Base-by-base conservation (phyloP, 2,797 vertebrate species). In the Hyperoplus immaculatus region DNA sequence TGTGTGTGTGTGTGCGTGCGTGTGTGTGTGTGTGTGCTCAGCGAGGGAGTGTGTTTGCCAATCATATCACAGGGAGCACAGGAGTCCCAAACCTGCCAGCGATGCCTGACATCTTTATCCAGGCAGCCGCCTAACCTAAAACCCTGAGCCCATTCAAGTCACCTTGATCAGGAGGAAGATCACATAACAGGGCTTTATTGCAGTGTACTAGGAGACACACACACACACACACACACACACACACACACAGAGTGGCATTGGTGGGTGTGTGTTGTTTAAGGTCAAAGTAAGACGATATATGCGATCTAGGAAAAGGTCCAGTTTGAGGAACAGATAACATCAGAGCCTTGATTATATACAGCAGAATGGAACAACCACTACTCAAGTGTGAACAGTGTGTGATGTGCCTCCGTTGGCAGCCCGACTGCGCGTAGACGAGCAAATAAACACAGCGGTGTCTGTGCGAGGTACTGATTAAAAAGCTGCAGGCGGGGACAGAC, bases 101-200 rank as follows among this genome's bases (percentile, higher is more conserved):
- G 38, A 70, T 53, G 67, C 62, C 77, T 85, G 87, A 91, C 86
- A 81, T 84, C 83, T 87, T 83, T 58, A 83, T 79, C 80, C 36
- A 1, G 72, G 80, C 86, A 79, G 72, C 49, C 51, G 21, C 72
- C 65, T 46, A 68, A 63, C 83, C 78, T 76, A 72, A 62, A 71
- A 83, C 45, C 70, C 66, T 29, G 16, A 53, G 56, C 75, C 62
- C 71, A 46, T 76, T 82, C 76, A 42, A 87, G 76, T 74, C 80
- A 79, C 81, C 84, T 81, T 81, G 29, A 84, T 87, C 79, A 69
- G 59, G 38, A 64, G 64, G 58, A 69, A 77, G 84, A 84, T 88
- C 64, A 14, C 74, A 60, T 82, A 81, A 80, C 79, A 78, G 51
- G 45, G 60, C 50, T 51, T 58, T 51, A 68, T 69, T 38, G 0